These are phyloP conservation scores for Physocephala rufipes DNA, from an alignment of 2,888 invertebrate genomes.

Conservation along the genomic window DNA sequence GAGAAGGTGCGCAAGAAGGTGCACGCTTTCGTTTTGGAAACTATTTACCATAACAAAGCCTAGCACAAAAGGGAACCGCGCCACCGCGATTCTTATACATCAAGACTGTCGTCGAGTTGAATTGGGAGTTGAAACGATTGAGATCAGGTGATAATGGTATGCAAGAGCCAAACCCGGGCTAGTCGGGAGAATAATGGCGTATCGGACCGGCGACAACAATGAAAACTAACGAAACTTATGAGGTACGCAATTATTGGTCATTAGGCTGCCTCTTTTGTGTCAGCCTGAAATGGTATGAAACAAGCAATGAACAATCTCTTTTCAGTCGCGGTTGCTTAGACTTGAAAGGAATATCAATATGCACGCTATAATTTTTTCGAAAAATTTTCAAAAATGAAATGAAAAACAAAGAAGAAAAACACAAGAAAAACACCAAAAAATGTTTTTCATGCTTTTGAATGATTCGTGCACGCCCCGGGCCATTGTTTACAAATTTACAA, in stretches of 20 bases:
- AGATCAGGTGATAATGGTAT: conserved; percentile 62
- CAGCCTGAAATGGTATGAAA: conserved; percentile 28
- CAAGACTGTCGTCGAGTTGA: not conserved
- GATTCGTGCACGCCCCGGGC: conserved; percentile 21
- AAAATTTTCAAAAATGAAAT: no score
- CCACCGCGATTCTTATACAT: not conserved
- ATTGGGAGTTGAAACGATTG: conserved; percentile 20
- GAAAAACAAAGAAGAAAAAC: no score
- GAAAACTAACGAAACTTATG: not conserved
- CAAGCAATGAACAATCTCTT: conserved; percentile 56
- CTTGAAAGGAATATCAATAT: conserved; percentile 55
- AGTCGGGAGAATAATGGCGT: not conserved
- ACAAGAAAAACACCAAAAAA: conserved; percentile 45
- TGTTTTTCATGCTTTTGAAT: conserved; percentile 52
- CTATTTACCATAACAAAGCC: conserved; percentile 58
- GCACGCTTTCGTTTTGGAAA: conserved; percentile 41
- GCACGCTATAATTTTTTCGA: conserved; percentile 59
- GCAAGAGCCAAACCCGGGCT: conserved; percentile 45
- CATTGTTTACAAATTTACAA: conserved; percentile 34
- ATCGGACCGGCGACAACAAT: not conserved
- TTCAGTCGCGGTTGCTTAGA: conserved; percentile 55
- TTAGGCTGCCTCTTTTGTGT: conserved; percentile 39
- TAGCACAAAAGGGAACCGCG: conserved; percentile 33
- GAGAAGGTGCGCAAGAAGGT: conserved; percentile 16
- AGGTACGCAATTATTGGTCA: conserved; percentile 51